Base-by-base conservation (phyloP, 2,113 vertebrate species). In the Pelvicachromis taeniatus region DNA sequence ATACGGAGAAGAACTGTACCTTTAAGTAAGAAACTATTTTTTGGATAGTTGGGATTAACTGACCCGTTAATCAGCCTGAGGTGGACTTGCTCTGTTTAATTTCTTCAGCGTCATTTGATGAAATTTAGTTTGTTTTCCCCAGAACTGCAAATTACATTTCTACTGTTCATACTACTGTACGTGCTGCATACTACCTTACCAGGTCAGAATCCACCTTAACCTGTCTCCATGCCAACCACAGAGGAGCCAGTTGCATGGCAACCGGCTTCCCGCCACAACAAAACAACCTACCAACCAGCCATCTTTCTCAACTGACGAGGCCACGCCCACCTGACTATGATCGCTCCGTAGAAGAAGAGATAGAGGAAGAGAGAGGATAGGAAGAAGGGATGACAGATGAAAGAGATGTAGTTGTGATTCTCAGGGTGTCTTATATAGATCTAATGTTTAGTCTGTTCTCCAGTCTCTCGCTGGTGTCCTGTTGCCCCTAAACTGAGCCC, bases 351-450 rank as follows among this genome's bases (percentile, higher is more conserved):
- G 87, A 87, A 92, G 90, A 92, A 85, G 85, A 87, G 80, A 40
- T 87, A 89, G 88, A 88, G 86, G 88, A 88, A 90, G 89, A 82
- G 88, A 81, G 84, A 83, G 85, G 80, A 85, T 91, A 93, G 88
- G 80, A 87, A 84, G 85, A 78, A 88, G 77, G 84, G 78, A 88
- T 78, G 93, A 92, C 81, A 86, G 83, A 87, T 78, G 90, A 95
- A 93, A 89, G 88, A 90, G 87, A 91, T 65, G 88, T 94, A 96
- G 94, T 90, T 88, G 91, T 95, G 93, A 95, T 93, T 95, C 96
- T 96, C 96, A 96, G 96, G 95, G 95, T 96, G 95, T 95, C 89
- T 93, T 92, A 88, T 91, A 88, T 90, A 82, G 90, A 94, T 95
- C 91, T 95, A 94, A 89, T 95, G 94, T 94, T 91, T 90, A 88